Evolutionary conservation across 2,113 vertebrate genomes (phyloP).

Genomic region (Daboia siamensis): DNA sequence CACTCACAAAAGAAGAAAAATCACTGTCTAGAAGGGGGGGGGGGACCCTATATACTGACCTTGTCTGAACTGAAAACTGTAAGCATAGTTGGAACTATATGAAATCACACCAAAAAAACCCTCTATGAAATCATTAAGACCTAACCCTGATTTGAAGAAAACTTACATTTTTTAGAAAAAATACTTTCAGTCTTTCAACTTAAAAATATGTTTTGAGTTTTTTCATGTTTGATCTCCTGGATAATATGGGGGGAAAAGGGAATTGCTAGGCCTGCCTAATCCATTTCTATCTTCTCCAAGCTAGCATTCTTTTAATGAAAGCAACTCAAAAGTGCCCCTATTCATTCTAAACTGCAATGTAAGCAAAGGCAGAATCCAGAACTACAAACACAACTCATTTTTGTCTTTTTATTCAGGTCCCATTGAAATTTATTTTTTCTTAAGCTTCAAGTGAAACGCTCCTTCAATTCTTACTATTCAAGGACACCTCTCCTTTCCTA

Average conservation of each 20-base stretch:
- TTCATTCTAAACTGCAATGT: not conserved
- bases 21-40: not conserved
- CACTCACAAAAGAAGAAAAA: not conserved
- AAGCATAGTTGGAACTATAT: not conserved
- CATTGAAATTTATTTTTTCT: rapidly evolving
- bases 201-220: constrained; percentile 4
- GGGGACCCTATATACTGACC: not conserved
- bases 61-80: not conserved
- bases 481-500: not conserved
- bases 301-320: not conserved
- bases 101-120: not conserved
- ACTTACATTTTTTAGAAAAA: not conserved
- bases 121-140: not conserved
- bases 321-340: not conserved
- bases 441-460: not conserved
- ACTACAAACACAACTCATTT: not conserved
- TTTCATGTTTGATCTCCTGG: not conserved
- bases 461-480: not conserved
- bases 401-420: not conserved
- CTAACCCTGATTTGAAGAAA: not conserved
- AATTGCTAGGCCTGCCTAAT: not conserved
- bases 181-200: not conserved
- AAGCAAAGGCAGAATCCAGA: not conserved
- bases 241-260: not conserved
- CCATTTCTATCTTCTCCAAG: not conserved